These are phyloP conservation scores for Thysanoteuthis rhombus DNA, from an alignment of 2,888 invertebrate genomes.

Conservation along the genomic window DNA sequence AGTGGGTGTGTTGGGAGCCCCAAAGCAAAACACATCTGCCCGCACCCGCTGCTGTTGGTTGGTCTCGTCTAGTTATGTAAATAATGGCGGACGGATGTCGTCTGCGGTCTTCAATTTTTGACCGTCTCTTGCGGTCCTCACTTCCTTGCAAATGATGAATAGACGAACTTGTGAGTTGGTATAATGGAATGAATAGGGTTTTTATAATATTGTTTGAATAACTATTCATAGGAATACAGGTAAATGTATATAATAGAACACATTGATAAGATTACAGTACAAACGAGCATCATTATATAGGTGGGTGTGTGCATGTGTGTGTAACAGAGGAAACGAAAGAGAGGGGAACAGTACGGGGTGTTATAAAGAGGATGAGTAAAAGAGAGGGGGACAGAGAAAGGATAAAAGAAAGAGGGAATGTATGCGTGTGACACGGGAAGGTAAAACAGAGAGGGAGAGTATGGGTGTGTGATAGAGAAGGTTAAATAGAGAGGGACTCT, in stretches of 20 bases:
- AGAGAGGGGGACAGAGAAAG: too few relatives aligned
- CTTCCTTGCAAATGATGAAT: not conserved
- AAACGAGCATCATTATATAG: not conserved
- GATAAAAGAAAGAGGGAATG: too few relatives aligned
- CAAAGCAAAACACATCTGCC: not conserved
- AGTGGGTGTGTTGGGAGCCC: not conserved
- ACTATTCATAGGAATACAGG: not conserved
- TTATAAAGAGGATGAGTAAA: too few relatives aligned
- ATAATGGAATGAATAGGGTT: not conserved
- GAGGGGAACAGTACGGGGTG: too few relatives aligned
- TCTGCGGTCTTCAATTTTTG: not conserved
- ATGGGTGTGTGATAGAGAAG: not conserved
- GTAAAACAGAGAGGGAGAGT: not conserved
- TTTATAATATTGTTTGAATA: not conserved
- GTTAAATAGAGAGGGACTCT: not conserved
- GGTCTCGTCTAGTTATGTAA: not conserved
- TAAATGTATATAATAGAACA: not conserved
- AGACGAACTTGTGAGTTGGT: not conserved
- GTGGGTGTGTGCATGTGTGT: too few relatives aligned
- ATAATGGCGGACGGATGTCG: conserved; percentile 12
- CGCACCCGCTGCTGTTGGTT: not conserved
- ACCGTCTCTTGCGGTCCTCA: not conserved
- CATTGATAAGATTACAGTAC: not conserved
- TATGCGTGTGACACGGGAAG: too few relatives aligned
- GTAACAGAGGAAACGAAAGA: too few relatives aligned